Conservation (phyloP, 2,113 vertebrate genomes). For the Chloropsis cyanopogon region DNA sequence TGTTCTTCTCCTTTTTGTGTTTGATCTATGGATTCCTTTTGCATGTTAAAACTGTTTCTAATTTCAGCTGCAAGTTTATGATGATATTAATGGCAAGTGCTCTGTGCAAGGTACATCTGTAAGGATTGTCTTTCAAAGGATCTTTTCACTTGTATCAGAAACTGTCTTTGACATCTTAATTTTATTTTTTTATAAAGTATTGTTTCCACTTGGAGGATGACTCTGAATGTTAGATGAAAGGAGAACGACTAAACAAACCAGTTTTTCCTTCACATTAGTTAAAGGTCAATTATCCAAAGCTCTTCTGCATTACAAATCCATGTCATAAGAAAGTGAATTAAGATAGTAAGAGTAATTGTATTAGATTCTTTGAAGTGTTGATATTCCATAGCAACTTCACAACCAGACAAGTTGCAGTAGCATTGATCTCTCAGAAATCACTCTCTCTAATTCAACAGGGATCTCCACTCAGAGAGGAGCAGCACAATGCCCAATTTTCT, state of each 20-base stretch:
- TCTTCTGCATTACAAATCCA: conserved; percentile 1
- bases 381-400: background rate
- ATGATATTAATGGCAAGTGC: conserved; percentile 24
- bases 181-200: background rate
- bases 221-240: background rate
- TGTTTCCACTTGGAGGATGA: background rate
- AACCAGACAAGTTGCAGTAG: background rate
- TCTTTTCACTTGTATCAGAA: conserved; percentile 14
- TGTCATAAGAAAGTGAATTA: background rate
- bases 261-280: background rate
- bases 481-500: background rate
- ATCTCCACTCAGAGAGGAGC: background rate
- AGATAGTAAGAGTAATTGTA: background rate
- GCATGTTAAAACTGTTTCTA: conserved; percentile 28
- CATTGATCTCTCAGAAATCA: background rate
- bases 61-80: conserved; percentile 39
- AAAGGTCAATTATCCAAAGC: conserved; percentile 6
- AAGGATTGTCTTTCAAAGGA: conserved; percentile 22
- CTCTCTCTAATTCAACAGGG: background rate
- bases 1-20: conserved; percentile 33
- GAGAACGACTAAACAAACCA: background rate
- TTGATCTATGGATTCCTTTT: conserved; percentile 22
- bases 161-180: background rate
- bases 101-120: conserved; percentile 1
- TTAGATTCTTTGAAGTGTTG: conserved; percentile 4